A percentile compares a stretch with the other conserved stretches of the same genome.
Evolutionary conservation across 1,140 invertebrate species (phyloP).

Genomic region (Zaprionus ghesquierei): DNA sequence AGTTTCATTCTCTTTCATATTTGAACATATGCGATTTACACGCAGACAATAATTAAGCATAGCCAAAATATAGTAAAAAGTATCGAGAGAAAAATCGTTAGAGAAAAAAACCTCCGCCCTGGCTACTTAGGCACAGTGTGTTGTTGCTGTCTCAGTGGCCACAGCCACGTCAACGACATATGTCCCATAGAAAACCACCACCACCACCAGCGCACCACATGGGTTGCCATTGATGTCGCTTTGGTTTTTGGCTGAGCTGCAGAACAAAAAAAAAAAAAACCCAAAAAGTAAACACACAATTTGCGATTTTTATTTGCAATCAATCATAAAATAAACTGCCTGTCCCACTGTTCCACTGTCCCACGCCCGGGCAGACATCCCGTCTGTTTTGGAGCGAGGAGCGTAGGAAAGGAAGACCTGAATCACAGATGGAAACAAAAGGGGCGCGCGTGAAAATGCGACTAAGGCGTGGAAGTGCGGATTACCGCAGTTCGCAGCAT

Average conservation of each 20-base stretch:
- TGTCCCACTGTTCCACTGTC: slow-evolving; percentile 46
- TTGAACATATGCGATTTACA: slow-evolving; percentile 66
- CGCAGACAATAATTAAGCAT: slow-evolving; percentile 71
- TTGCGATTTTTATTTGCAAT: slow-evolving; percentile 81
- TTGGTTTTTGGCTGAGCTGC: slow-evolving; percentile 7
- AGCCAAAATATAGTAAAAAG: slow-evolving; percentile 53
- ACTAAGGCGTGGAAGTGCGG: slow-evolving; percentile 78
- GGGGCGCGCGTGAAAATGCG: slow-evolving; percentile 75
- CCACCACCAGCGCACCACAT: slow-evolving; percentile 37
- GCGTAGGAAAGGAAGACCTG: neutral
- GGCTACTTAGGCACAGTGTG: slow-evolving; percentile 62
- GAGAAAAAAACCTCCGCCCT: slow-evolving; percentile 51
- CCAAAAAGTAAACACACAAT: slow-evolving; percentile 77
- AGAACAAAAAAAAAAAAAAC: too few relatives aligned
- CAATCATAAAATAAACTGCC: slow-evolving; percentile 81
- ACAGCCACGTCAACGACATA: slow-evolving; percentile 72
- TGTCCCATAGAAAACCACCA: slow-evolving; percentile 67
- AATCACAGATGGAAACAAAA: slow-evolving; percentile 44
- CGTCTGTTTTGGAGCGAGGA: slow-evolving; percentile 50
- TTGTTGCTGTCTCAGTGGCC: slow-evolving; percentile 3
- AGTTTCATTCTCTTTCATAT: slow-evolving; percentile 40
- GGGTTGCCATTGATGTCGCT: slow-evolving; percentile 17
- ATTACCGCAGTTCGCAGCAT: slow-evolving; percentile 78
- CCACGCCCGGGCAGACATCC: slow-evolving; percentile 17
- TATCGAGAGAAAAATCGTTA: slow-evolving; percentile 32